Evolutionary conservation across 2,113 vertebrate species (phyloP).

Genomic region (Perccottus glenii): DNA sequence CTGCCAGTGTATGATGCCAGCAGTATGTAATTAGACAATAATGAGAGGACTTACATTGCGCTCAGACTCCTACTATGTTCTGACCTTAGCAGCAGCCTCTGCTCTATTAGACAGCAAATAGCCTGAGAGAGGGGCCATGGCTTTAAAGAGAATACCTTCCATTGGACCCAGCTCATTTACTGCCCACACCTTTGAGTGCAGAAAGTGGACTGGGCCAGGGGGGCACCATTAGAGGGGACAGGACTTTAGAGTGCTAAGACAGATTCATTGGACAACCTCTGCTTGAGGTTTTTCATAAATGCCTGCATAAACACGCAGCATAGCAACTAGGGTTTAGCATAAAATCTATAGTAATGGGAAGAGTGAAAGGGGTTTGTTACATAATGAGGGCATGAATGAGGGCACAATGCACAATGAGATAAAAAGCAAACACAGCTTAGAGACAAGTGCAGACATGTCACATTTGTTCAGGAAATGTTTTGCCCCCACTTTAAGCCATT

Average conservation of each 20-base stretch:
- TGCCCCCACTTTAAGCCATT: slow-evolving; percentile 49
- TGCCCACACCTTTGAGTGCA: slow-evolving; percentile 36
- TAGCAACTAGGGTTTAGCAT: slow-evolving; percentile 3
- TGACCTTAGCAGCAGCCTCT: slow-evolving; percentile 84
- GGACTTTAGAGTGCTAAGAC: slow-evolving; percentile 39
- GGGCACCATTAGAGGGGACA: slow-evolving; percentile 65
- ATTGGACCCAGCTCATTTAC: slow-evolving; percentile 55
- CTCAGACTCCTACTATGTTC: slow-evolving; percentile 78
- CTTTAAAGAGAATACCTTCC: slow-evolving; percentile 75
- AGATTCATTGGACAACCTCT: slow-evolving; percentile 30
- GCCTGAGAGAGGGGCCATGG: slow-evolving; percentile 78
- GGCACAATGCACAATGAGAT: slow-evolving; percentile 49
- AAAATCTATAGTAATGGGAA: slow-evolving; percentile 26
- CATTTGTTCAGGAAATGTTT: slow-evolving; percentile 53
- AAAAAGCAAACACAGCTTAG: slow-evolving; percentile 46
- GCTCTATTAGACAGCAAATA: slow-evolving; percentile 83
- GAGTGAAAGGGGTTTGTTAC: slow-evolving; percentile 32
- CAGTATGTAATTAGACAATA: slow-evolving; percentile 84
- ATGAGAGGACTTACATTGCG: slow-evolving; percentile 78
- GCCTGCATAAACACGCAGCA: slow-evolving; percentile 17
- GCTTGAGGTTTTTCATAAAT: slow-evolving; percentile 32
- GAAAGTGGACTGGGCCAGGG: slow-evolving; percentile 38
- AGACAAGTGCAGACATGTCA: slow-evolving; percentile 43
- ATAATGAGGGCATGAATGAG: slow-evolving; percentile 33
- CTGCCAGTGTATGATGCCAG: slow-evolving; percentile 80